Evolutionary conservation across 2,888 invertebrate genomes (phyloP).

Genomic region (Pyrgus malvae): DNA sequence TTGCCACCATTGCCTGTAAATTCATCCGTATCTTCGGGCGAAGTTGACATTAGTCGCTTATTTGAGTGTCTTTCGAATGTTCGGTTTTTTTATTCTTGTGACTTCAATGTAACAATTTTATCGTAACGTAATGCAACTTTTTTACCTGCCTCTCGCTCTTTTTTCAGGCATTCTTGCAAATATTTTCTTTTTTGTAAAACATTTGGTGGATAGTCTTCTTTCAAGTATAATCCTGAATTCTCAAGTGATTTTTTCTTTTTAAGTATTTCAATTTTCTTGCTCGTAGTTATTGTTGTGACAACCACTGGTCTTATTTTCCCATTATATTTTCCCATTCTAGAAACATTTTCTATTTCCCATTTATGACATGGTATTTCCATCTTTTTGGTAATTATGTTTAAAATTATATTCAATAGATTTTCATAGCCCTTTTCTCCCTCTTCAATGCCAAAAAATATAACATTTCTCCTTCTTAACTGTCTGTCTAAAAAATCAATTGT

Average conservation of each 20-base stretch:
- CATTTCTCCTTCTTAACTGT: slow-evolving; percentile 34
- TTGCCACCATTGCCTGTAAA: background rate
- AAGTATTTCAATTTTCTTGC: slow-evolving; percentile 35
- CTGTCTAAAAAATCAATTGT: slow-evolving; percentile 35
- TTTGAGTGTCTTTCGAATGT: slow-evolving; percentile 9
- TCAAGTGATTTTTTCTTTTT: slow-evolving; percentile 31
- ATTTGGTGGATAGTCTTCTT: slow-evolving; percentile 34
- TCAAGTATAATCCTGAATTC: slow-evolving; percentile 30
- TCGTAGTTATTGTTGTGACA: slow-evolving; percentile 28
- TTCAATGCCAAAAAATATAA: slow-evolving; percentile 37
- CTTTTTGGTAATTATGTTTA: slow-evolving; percentile 27
- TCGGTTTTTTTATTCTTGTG: slow-evolving; percentile 1
- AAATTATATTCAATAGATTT: slow-evolving; percentile 12
- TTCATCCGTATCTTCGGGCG: slow-evolving; percentile 17
- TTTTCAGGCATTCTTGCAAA: slow-evolving; percentile 33
- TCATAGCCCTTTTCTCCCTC: slow-evolving; percentile 30
- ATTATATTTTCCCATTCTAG: slow-evolving; percentile 24
- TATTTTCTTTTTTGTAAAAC: slow-evolving; percentile 36
- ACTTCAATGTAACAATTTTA: slow-evolving; percentile 31
- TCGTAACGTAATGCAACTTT: slow-evolving; percentile 32
- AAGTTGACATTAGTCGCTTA: slow-evolving; percentile 26
- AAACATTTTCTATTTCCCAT: slow-evolving; percentile 30
- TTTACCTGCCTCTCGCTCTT: slow-evolving; percentile 30
- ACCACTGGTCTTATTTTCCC: slow-evolving; percentile 29
- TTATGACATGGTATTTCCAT: slow-evolving; percentile 28